Evolutionary conservation across 2,888 invertebrate species (phyloP).

Genomic region (Hylaea fasciaria): DNA sequence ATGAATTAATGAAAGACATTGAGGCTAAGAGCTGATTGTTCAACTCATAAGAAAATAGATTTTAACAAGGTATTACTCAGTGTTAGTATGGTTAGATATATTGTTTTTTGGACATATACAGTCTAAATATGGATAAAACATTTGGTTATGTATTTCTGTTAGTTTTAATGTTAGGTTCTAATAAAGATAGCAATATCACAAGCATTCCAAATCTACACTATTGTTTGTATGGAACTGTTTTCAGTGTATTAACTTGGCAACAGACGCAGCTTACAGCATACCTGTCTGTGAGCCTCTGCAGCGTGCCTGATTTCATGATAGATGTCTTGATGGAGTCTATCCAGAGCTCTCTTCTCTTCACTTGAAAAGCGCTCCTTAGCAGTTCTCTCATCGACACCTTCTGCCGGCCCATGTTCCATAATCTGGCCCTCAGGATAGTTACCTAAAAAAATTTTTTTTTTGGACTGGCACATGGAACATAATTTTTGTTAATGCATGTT

Average conservation of each 20-base stretch:
- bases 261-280: constrained; percentile 54
- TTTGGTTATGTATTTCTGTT: too few species aligned
- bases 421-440: constrained; percentile 96
- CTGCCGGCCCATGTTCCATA: constrained; percentile 90
- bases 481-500: too few species aligned
- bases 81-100: too few species aligned
- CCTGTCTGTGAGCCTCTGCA: constrained; percentile 98
- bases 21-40: neutral
- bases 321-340: constrained; percentile 95
- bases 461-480: too few species aligned
- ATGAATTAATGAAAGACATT: too few species aligned
- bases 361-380: constrained; percentile 94
- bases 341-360: constrained; percentile 95
- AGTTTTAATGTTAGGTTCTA: too few species aligned
- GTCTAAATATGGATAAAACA: too few species aligned
- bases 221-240: neutral
- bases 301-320: constrained; percentile 98
- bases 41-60: too few species aligned
- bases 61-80: too few species aligned
- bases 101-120: too few species aligned
- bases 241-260: neutral
- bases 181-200: too few species aligned
- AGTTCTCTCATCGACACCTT: constrained; percentile 91
- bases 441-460: constrained; percentile 50
- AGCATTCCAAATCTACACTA: too few species aligned